Evolutionary conservation across 2,113 vertebrate species (phyloP), one percentile per base, ranked within the genome.

Genomic region (Elephantulus edwardii): DNA sequence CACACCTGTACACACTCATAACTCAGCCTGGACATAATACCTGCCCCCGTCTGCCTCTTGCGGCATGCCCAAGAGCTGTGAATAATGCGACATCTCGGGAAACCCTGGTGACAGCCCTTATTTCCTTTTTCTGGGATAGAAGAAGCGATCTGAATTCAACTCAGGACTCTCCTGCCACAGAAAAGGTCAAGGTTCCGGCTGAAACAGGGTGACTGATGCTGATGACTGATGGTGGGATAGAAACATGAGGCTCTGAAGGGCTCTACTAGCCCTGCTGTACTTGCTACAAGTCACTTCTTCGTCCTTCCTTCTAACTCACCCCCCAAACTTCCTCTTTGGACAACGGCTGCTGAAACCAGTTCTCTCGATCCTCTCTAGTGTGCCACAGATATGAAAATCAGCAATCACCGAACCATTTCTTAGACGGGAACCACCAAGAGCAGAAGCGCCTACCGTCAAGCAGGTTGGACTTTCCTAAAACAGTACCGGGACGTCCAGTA

Each of bases 291-390:
- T 38, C 30, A n/a, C 38, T 88, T 83, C 71, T n/a, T 83, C 35
- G 85, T 83, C 70, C 40, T 83, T 50, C 86, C 54, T 94, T 74
- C 17, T 71, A 16, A 85, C 78, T 79, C 75, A 79, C 22, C 60
- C 38, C 66, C 66, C 71, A 38, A 86, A 96, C 62, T 85, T 89
- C 52, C 80, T 83, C 40, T 85, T 86, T 62, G 85, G 17, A 14
- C 20, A 78, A 89, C 35, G 79, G 54, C 42, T 56, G 35, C 70
- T 58, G 90, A 81, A 48, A 30, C 3, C 54, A 38, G 84, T 90
- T 11, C 66, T 26, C 26, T n/a, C n/a, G n/a, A 64, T 77, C 71
- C 24, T 79, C 46, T 93, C 62, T 74, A 70, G 70, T 30, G 71
- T 30, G 71, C 20, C 54, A 7, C 40, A 35, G 87, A 81, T 48